Percentiles rank a stretch among this genome's conserved stretches.
These are phyloP conservation scores for Nothocercus nigrocapillus DNA, from an alignment of 2,113 vertebrate genomes.

Conservation along the genomic window DNA sequence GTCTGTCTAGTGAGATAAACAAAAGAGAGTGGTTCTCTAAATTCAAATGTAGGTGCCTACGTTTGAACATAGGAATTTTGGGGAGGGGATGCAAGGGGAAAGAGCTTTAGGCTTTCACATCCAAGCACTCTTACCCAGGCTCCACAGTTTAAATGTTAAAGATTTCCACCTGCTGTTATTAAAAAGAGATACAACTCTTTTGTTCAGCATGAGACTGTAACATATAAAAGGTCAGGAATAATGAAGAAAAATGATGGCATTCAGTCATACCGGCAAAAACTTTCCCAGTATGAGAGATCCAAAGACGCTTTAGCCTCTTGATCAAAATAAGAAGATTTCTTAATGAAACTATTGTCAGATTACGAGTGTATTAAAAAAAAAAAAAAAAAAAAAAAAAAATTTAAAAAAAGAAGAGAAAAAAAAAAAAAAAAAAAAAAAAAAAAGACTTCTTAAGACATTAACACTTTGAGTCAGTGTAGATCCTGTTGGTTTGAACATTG, in stretches of 20 bases:
- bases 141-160: neutral
- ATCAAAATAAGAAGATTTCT: neutral
- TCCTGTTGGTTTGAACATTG: neutral
- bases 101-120: neutral
- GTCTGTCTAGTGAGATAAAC: neutral
- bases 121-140: neutral
- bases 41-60: neutral
- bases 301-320: neutral
- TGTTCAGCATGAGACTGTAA: neutral
- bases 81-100: neutral
- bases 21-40: neutral
- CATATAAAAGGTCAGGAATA: slow-evolving; percentile 20
- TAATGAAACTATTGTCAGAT: neutral
- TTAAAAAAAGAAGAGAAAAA: neutral
- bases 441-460: neutral
- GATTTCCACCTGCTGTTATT: neutral
- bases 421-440: neutral
- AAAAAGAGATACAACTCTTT: slow-evolving; percentile 1
- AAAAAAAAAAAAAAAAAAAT: neutral
- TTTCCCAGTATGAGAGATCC: neutral
- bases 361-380: neutral
- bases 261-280: neutral
- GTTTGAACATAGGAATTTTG: neutral
- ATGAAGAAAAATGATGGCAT: neutral
- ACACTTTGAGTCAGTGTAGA: neutral